A percentile compares a stretch with the other conserved stretches of the same genome.
These are phyloP conservation scores for Shinisaurus crocodilurus DNA, from an alignment of 2,113 vertebrate genomes.

Conservation along the genomic window DNA sequence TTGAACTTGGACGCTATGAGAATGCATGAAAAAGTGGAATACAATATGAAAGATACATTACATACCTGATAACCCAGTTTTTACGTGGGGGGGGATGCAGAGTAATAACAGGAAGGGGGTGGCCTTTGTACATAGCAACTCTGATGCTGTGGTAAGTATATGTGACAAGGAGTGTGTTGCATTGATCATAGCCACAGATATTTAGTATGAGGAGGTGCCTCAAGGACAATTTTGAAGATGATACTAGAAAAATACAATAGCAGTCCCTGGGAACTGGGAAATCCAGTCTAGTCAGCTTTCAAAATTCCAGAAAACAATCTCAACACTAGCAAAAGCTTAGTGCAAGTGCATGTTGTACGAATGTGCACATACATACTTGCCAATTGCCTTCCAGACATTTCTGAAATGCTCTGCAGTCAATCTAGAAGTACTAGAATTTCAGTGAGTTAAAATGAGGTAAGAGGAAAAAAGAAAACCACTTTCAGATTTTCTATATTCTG, in stretches of 20 bases:
- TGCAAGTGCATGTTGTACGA: background rate
- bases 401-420: background rate
- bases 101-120: background rate
- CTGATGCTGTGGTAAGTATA: background rate
- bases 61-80: background rate
- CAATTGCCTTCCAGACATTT: background rate
- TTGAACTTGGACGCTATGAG: background rate
- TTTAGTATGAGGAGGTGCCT: background rate
- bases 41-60: background rate
- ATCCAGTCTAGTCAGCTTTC: background rate
- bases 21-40: background rate
- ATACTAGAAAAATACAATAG: background rate
- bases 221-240: background rate
- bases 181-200: background rate
- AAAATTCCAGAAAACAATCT: background rate
- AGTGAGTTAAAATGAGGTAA: no score
- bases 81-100: background rate
- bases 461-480: no score
- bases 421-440: background rate
- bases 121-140: background rate
- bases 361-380: background rate
- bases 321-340: background rate
- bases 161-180: conserved; percentile 8
- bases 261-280: background rate
- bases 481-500: background rate